Evolutionary conservation across 2,888 invertebrate genomes (phyloP).

Genomic region (Cyclophora punctaria): DNA sequence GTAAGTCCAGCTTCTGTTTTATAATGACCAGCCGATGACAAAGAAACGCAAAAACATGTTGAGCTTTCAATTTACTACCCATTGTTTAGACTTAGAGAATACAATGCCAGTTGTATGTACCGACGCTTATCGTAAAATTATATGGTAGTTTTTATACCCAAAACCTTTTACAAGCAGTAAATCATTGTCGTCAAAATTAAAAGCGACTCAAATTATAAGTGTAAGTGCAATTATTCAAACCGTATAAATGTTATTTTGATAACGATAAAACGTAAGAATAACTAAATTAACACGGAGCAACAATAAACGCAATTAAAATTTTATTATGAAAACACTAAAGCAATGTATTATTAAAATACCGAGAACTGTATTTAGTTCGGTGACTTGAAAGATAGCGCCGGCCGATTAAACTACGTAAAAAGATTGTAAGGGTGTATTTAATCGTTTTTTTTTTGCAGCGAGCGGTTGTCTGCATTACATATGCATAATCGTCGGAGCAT

Average conservation of each 20-base stretch:
- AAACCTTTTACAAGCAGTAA: too few relatives aligned
- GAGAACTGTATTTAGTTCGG: conserved; percentile 28
- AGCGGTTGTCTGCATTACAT: conserved; percentile 43
- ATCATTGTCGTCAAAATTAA: too few relatives aligned
- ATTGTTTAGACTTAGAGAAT: conserved; percentile 24
- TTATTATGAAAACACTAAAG: conserved; percentile 17
- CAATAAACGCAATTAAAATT: conserved; percentile 11
- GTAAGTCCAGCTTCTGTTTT: conserved; percentile 59
- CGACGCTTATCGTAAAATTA: not conserved
- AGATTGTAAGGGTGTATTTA: conserved; percentile 40
- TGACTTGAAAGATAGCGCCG: conserved; percentile 53
- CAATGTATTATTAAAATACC: conserved; percentile 22
- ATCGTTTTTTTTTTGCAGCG: conserved; percentile 34
- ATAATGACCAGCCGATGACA: conserved; percentile 43
- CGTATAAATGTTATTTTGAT: not conserved
- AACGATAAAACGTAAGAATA: conserved; percentile 6
- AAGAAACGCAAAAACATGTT: conserved; percentile 31
- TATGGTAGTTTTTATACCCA: not conserved
- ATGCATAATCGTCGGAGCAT: conserved; percentile 55
- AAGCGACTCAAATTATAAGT: too few relatives aligned
- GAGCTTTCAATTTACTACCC: conserved; percentile 19
- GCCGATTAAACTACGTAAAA: conserved; percentile 47
- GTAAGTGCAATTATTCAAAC: not conserved
- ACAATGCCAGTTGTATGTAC: conserved; percentile 9
- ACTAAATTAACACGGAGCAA: conserved; percentile 6